Conservation (phyloP, 2,888 invertebrate genomes). For the Nomada fabriciana region DNA sequence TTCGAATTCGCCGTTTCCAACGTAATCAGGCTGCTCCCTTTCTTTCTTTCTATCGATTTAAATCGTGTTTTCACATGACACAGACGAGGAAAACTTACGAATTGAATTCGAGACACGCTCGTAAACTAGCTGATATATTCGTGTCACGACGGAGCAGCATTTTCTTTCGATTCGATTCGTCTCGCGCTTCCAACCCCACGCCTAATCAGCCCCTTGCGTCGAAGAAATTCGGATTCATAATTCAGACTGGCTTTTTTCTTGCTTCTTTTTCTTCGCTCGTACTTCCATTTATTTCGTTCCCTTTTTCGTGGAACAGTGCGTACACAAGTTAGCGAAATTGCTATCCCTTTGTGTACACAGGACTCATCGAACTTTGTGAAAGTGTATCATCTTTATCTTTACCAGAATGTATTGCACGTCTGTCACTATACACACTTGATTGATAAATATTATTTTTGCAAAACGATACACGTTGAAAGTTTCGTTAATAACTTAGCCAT, state of each 20-base stretch:
- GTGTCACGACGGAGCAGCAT: constrained; percentile 76
- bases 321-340: constrained; percentile 75
- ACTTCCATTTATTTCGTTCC: constrained; percentile 29
- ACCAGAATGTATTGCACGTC: constrained; percentile 6
- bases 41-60: not conserved
- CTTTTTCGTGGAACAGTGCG: constrained; percentile 41
- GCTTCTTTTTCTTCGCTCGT: constrained; percentile 36
- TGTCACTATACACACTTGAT: too few species aligned
- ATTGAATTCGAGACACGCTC: constrained; percentile 79
- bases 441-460: too few species aligned
- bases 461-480: too few species aligned
- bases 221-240: constrained; percentile 82
- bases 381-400: constrained; percentile 22
- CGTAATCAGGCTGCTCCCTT: constrained; percentile 15
- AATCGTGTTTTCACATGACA: not conserved
- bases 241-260: constrained; percentile 67
- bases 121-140: constrained; percentile 78
- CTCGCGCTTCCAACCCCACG: constrained; percentile 64
- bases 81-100: constrained; percentile 50
- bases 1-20: constrained; percentile 48
- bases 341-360: constrained; percentile 73
- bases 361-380: constrained; percentile 64
- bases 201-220: constrained; percentile 75
- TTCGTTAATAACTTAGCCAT: too few species aligned
- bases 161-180: constrained; percentile 61